Evolutionary conservation across 2,113 vertebrate species (phyloP), one percentile per base, ranked within the genome.

Genomic region (Tauraco erythrolophus): DNA sequence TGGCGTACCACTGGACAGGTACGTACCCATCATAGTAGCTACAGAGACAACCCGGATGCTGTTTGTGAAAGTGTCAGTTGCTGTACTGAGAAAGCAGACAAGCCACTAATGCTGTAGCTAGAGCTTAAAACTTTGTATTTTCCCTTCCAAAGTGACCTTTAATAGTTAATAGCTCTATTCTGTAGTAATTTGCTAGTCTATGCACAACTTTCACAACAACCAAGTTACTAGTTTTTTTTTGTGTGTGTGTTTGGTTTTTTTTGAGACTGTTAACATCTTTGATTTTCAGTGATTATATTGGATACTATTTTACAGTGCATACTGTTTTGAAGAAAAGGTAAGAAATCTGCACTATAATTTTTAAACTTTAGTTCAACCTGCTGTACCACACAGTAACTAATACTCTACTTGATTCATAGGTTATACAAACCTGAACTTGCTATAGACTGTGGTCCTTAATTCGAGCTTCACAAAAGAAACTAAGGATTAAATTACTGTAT

Each of bases 381-480:
- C 71, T 93, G 57, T 75, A 94, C 31, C 30, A 87, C 95, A 76
- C 25, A 57, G 46, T 91, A 91, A 75, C 84, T 66, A 77, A 79
- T 11, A 74, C 33, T 85, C 81, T 41, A 37, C 60, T 57, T 51
- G 72, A 66, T 70, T 92, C 72, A 96, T 11, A 95, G 54, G 70
- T 96, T 94, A 96, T 31, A 84, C 61, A 90, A 72, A 96, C 43
- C n/a, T 48, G 87, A 96, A 91, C 71, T 90, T 92, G 39, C 80
- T 72, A 83, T 43, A 54, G 33, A 33, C 11, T 84, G 71, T 50
- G 10, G 50, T 72, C 86, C 56, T 91, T 79, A 50, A 48, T 72
- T 75, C 96, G 89, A 95, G 92, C 60, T 92, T 92, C 88, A 89
- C 58, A 39, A 69, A 92, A 94, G 54, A 96, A 97, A 96, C 28